A percentile compares a stretch with the other conserved stretches of the same genome.
These are phyloP conservation scores for Typhlichthys subterraneus DNA, from an alignment of 2,797 vertebrate genomes.

Conservation along the genomic window DNA sequence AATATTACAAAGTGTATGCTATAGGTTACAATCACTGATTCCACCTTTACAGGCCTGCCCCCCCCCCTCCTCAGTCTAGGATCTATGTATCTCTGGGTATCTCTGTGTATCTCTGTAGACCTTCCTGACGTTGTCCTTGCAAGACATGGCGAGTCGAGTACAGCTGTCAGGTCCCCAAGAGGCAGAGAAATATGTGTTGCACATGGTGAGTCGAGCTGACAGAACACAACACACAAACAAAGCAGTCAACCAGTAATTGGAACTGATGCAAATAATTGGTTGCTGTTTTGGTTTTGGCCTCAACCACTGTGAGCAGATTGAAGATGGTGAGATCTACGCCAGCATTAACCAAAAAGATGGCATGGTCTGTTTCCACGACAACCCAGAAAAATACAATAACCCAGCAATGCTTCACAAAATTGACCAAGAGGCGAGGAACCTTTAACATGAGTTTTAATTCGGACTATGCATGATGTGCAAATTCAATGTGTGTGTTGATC, in stretches of 20 bases:
- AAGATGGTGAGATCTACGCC: conserved; percentile 99
- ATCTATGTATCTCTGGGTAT: no score
- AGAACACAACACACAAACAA: not conserved
- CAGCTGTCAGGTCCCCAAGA: conserved; percentile 95
- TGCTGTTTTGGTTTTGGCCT: not conserved
- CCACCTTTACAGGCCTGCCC: no score
- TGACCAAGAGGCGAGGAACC: conserved; percentile 90
- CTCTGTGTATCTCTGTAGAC: conserved; percentile 76
- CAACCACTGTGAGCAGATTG: conserved; percentile 81
- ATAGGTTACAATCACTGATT: no score
- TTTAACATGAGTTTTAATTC: not conserved
- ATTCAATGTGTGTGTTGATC: not conserved
- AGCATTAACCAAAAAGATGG: conserved; percentile 99
- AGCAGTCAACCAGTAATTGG: not conserved
- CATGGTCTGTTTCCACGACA: conserved; percentile 99
- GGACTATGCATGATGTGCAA: not conserved
- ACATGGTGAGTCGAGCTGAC: conserved; percentile 86
- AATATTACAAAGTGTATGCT: no score
- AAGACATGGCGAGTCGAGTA: conserved; percentile 99
- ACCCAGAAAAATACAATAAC: conserved; percentile 99
- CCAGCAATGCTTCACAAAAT: conserved; percentile 99
- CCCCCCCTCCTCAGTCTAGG: not conserved
- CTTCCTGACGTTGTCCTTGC: conserved; percentile 95
- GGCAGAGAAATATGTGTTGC: conserved; percentile 97
- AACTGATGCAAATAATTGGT: not conserved